Evolutionary conservation across 2,113 vertebrate genomes (phyloP), one percentile per base, ranked within the genome.

Genomic region (Ploceus nigricollis): DNA sequence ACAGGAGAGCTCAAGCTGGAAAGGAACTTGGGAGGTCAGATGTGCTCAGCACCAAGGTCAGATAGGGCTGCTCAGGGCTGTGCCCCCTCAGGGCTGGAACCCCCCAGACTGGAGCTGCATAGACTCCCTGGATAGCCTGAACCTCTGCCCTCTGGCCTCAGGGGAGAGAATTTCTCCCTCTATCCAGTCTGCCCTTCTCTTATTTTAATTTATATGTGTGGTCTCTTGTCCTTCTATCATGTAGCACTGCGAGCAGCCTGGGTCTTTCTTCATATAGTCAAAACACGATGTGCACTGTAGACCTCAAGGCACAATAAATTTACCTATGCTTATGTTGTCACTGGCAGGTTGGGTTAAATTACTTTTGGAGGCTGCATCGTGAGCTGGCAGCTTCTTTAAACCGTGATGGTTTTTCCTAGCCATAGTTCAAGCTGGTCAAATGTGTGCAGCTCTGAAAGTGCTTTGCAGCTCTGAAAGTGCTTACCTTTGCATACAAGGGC

Each of bases 381-480:
- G 79, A 87, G 57, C 78, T 90, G 75, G 82, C 82, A 88, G 71
- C 33, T 76, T 90, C 75, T 94, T 86, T 73, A 73, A 61, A 69
- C 37, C 4, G 0, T 28, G 40, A 45, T 60, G 54, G 6, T 8
- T 47, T 92, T 85, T 73, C 39, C 58, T 88, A 86, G 66, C 35
- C 22, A 18, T 54, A 35, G 33, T 20, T 89, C 66, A 61, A 77
- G 42, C 33, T 66, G 44, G 58, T 75, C 39, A 9, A n/a, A 56
- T 0, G 0, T n/a, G 30, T 33, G 15, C 30, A 51, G 58, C 39
- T 58, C 79, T 77, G 35, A 44, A 95, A 94, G 24, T 58, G 70
- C 78, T 87, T 85, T 33, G 15, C 30, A 51, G 58, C 39, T 58
- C 79, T 77, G 35, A 44, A 95, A 94, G 24, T 58, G 70, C 78